These are phyloP conservation scores for Seira sanloemensis DNA, from an alignment of 2,888 invertebrate genomes.

Conservation along the genomic window DNA sequence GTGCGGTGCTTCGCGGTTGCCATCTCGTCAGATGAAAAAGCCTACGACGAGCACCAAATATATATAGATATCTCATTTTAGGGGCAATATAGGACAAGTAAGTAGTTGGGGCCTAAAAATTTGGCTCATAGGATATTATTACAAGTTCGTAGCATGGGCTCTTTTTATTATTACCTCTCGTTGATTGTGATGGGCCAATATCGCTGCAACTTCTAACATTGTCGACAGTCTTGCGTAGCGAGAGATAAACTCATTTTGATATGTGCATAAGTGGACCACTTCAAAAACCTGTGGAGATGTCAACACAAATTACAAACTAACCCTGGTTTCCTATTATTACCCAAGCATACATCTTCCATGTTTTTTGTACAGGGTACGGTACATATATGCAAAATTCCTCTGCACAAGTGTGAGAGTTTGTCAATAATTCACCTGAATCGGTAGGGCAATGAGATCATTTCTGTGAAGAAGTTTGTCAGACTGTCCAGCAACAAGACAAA, in stretches of 20 bases:
- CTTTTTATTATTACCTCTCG: conserved; percentile 81
- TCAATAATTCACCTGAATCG: conserved; percentile 83
- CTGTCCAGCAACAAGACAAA: conserved; percentile 90
- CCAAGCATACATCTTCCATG: no score
- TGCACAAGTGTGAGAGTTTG: no score
- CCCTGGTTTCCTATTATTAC: no score
- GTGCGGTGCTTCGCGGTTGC: conserved; percentile 90
- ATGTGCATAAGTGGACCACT: conserved; percentile 96
- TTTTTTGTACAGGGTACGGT: no score
- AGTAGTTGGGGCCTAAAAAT: no score
- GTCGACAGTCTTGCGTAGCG: conserved; percentile 95
- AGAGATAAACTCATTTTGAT: conserved; percentile 92
- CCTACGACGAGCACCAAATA: no score
- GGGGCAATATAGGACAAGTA: conserved; percentile 6
- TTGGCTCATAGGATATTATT: no score
- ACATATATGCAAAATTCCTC: no score
- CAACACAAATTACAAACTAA: no score
- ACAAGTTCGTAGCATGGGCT: no score
- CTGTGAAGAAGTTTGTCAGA: conserved; percentile 89
- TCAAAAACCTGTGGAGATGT: conserved; percentile 80
- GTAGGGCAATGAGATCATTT: conserved; percentile 90
- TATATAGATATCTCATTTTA: background rate
- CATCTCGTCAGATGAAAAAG: conserved; percentile 93
- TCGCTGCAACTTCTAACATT: conserved; percentile 93
- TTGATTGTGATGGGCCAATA: conserved; percentile 93